Percentiles rank a stretch among this genome's conserved stretches.
phyloP scores from a whole-genome alignment of 1,140 invertebrate genomes.

The Reticulitermes speratus region DNA sequence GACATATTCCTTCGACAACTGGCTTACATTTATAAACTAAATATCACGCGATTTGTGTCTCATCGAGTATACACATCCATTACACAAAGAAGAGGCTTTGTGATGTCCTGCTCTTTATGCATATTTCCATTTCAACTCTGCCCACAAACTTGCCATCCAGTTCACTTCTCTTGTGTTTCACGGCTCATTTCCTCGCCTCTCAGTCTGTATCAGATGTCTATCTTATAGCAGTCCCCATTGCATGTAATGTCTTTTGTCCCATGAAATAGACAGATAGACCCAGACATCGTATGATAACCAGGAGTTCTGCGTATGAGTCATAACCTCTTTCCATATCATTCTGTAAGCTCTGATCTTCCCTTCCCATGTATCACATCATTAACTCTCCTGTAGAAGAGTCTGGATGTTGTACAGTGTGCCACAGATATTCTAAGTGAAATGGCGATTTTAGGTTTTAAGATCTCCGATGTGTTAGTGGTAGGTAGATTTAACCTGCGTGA shows the following conservation, averaged over 20 bases:
- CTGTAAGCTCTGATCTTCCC: not conserved
- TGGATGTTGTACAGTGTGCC: too few species aligned
- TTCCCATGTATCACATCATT: not conserved
- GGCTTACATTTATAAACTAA: too few species aligned
- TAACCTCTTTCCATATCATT: not conserved
- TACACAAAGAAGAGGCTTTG: not conserved
- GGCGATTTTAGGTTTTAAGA: too few species aligned
- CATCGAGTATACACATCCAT: not conserved
- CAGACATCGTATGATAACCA: not conserved
- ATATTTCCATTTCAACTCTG: not conserved
- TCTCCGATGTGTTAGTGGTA: too few species aligned
- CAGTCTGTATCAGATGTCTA: not conserved
- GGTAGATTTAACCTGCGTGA: too few species aligned
- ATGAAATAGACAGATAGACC: not conserved
- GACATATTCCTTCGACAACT: too few species aligned
- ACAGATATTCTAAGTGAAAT: too few species aligned
- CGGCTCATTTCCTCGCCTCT: conserved; percentile 1
- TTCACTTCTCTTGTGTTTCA: not conserved
- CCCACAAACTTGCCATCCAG: not conserved
- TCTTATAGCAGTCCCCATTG: not conserved
- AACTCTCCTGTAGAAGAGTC: not conserved
- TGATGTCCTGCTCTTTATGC: not conserved
- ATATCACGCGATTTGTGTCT: not conserved
- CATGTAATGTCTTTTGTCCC: not conserved
- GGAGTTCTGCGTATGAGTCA: not conserved